Evolutionary conservation across 2,888 invertebrate genomes (phyloP), one percentile per base, ranked within the genome.

Genomic region (Cosmia pyralina): DNA sequence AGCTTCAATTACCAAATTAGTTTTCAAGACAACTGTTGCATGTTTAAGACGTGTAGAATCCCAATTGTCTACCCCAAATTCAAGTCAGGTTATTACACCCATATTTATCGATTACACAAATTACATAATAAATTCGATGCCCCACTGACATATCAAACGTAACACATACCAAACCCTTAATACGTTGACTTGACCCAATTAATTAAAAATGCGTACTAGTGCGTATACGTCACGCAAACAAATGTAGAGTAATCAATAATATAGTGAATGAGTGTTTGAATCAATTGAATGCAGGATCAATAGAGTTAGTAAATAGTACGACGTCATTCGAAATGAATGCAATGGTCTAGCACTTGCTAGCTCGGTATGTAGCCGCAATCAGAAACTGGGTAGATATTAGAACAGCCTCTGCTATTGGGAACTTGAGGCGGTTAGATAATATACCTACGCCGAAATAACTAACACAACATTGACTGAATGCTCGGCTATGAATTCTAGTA

Each of bases 111-210:
- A 81, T 69, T 34, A 84, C 58, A 72, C 60, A 64, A 75, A 74
- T 85, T 82, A 85, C 69, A 86, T 86, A 85, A 85, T 55, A 53
- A 73, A 84, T 81, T 72, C 72, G 48, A 58, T 79, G 86, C 19
- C 81, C 85, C 62, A 87, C 81, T 81, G 72, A 79, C 83, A 82
- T 85, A 81, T 75, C 72, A 79, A 71, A 66, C 72, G 83, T 67
- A 68, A 70, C 73, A 72, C 77, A 75, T 82, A 80, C 72, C 64
- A 52, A 77, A 78, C 73, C 77, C 77, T 75, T 75, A 84, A 72
- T 67, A 72, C 72, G 78, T 81, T 87, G 88, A 88, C 88, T 87
- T 91, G 93, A 93, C 94, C 94, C 88, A 94, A 93, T 94, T 94
- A 92, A 88, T 89, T 82, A 82, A 79, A 83, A 88, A 86, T 87